These are phyloP conservation scores for Blera fallax DNA, from an alignment of 2,888 invertebrate genomes.

Conservation along the genomic window DNA sequence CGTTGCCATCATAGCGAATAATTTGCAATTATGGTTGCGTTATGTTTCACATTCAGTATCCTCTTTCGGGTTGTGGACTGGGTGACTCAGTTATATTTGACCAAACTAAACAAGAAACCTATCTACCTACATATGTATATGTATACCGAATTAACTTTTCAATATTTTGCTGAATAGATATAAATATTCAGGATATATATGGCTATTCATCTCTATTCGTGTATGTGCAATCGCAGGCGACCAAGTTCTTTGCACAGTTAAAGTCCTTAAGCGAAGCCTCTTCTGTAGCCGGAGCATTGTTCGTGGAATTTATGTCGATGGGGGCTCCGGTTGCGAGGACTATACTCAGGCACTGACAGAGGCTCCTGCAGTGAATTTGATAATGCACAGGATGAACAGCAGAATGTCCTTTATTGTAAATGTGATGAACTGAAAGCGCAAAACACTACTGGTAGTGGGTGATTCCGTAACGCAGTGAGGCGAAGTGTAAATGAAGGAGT, in stretches of 20 bases:
- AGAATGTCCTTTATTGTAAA: constrained; percentile 20
- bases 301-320: constrained; percentile 51
- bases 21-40: constrained; percentile 31
- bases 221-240: neutral
- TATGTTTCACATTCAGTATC: neutral
- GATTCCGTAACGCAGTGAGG: neutral
- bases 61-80: neutral
- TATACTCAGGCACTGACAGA: neutral
- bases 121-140: neutral
- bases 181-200: neutral
- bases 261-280: constrained; percentile 10
- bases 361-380: constrained; percentile 30
- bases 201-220: neutral
- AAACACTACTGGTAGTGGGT: constrained; percentile 17
- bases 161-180: neutral
- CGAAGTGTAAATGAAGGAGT: neutral
- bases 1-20: neutral
- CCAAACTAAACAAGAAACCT: neutral
- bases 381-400: constrained; percentile 32
- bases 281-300: constrained; percentile 33
- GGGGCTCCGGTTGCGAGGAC: neutral
- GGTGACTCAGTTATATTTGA: neutral
- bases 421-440: constrained; percentile 35
- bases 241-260: neutral
- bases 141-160: neutral